Conservation (phyloP, 2,888 invertebrate genomes). For the Standfussiana lucernea region DNA sequence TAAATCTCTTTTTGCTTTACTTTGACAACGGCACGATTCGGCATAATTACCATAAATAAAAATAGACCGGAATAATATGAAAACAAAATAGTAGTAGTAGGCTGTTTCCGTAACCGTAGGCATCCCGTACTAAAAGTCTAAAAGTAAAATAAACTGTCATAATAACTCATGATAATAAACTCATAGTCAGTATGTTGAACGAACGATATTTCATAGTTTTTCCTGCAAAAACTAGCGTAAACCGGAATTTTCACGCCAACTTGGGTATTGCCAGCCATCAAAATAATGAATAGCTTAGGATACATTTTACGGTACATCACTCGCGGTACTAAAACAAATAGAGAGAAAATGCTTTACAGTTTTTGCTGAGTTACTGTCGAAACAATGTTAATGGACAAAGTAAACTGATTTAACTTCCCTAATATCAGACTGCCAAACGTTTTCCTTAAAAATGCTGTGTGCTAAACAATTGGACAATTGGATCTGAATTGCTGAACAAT, state of each 20-base stretch:
- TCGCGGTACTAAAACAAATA: neutral
- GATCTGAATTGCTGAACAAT: neutral
- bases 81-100: neutral
- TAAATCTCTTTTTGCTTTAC: neutral
- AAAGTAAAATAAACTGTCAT: constrained; percentile 30
- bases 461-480: neutral
- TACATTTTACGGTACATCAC: constrained; percentile 24
- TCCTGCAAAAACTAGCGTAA: constrained; percentile 5
- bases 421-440: neutral
- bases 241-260: constrained; percentile 1
- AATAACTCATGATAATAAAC: constrained; percentile 33
- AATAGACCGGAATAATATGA: neutral
- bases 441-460: neutral
- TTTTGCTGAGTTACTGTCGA: neutral
- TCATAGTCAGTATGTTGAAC: constrained; percentile 2
- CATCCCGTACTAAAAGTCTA: no score
- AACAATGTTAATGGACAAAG: constrained; percentile 11
- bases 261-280: constrained; percentile 30
- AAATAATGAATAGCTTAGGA: constrained; percentile 27
- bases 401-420: neutral
- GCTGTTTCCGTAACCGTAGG: neutral
- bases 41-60: neutral
- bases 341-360: neutral
- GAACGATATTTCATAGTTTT: constrained; percentile 29
- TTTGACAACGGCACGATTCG: neutral